Percentiles rank a stretch among this genome's conserved stretches.
Conservation (phyloP, 2,797 vertebrate genomes). For the Poeciliopsis presidionis region DNA sequence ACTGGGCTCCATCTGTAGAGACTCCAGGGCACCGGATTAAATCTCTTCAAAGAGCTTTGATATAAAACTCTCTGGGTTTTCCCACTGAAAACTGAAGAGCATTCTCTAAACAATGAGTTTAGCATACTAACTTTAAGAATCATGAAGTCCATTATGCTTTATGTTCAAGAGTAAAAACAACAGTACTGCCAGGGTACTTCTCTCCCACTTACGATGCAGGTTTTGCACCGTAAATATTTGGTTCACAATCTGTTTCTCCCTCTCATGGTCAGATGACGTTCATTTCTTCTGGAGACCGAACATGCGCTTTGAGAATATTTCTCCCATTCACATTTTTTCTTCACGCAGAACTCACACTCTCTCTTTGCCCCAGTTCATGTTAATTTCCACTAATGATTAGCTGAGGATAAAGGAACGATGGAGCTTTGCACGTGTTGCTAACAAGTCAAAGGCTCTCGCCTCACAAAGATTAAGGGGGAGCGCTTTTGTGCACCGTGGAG, state of each 20-base stretch:
- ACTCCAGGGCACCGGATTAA: background rate
- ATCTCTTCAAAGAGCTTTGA: background rate
- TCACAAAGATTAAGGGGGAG: slow-evolving; percentile 72
- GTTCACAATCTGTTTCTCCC: slow-evolving; percentile 8
- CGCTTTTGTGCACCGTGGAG: slow-evolving; percentile 71
- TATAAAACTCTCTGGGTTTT: background rate
- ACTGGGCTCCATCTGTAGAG: background rate
- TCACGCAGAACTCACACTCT: slow-evolving; percentile 3
- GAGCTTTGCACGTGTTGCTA: slow-evolving; percentile 58
- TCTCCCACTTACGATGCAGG: background rate
- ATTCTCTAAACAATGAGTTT: background rate
- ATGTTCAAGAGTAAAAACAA: background rate
- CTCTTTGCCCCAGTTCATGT: slow-evolving; percentile 19
- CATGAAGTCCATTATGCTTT: background rate
- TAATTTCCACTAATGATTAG: slow-evolving; percentile 72
- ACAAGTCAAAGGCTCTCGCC: slow-evolving; percentile 73
- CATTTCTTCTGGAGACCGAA: slow-evolving; percentile 27
- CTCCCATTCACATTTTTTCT: slow-evolving; percentile 13
- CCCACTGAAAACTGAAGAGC: background rate
- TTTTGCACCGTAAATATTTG: background rate
- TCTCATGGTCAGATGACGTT: background rate
- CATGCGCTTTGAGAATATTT: slow-evolving; percentile 7
- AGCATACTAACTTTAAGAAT: background rate
- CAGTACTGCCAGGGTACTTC: background rate
- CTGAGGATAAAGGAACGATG: slow-evolving; percentile 60